A percentile compares a stretch with the other conserved stretches of the same genome.
These are phyloP conservation scores for Hypsopygia costalis DNA, from an alignment of 2,888 invertebrate species.

Conservation along the genomic window DNA sequence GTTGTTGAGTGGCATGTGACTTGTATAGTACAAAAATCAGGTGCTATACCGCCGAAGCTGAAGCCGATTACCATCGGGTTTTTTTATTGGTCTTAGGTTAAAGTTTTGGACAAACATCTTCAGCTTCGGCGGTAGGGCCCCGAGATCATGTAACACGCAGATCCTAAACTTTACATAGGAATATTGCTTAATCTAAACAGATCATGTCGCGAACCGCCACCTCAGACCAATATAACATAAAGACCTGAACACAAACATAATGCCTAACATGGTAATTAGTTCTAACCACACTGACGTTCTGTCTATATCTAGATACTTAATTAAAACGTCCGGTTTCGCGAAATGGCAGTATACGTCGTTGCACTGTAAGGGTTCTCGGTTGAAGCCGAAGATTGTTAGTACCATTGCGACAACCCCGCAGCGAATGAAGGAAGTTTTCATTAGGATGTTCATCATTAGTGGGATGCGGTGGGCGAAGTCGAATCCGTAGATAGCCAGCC, in stretches of 20 bases:
- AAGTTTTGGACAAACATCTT: too few species aligned
- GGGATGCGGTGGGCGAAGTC: slow-evolving; percentile 84
- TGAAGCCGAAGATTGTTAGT: slow-evolving; percentile 82
- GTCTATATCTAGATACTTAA: slow-evolving; percentile 82
- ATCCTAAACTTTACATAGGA: too few species aligned
- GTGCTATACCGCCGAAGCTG: too few species aligned
- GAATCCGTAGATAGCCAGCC: slow-evolving; percentile 85
- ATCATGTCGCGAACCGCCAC: slow-evolving; percentile 74
- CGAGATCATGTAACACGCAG: too few species aligned
- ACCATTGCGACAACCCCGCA: slow-evolving; percentile 83
- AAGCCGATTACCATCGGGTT: too few species aligned
- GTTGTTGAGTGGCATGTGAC: too few species aligned
- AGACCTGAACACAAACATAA: slow-evolving; percentile 79
- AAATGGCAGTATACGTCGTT: slow-evolving; percentile 83
- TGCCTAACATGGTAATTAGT: slow-evolving; percentile 67
- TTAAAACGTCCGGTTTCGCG: slow-evolving; percentile 81
- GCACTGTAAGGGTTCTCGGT: slow-evolving; percentile 78
- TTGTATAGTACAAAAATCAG: too few species aligned
- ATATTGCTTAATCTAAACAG: neutral
- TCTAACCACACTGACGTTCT: slow-evolving; percentile 79
- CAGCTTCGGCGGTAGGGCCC: too few species aligned
- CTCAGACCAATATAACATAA: slow-evolving; percentile 80
- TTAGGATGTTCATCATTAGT: slow-evolving; percentile 79
- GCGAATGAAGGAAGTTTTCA: slow-evolving; percentile 84
- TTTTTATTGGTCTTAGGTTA: too few species aligned